A percentile compares a stretch with the other conserved stretches of the same genome.
Conservation (phyloP, 2,797 vertebrate genomes). For the Erethizon dorsatum region DNA sequence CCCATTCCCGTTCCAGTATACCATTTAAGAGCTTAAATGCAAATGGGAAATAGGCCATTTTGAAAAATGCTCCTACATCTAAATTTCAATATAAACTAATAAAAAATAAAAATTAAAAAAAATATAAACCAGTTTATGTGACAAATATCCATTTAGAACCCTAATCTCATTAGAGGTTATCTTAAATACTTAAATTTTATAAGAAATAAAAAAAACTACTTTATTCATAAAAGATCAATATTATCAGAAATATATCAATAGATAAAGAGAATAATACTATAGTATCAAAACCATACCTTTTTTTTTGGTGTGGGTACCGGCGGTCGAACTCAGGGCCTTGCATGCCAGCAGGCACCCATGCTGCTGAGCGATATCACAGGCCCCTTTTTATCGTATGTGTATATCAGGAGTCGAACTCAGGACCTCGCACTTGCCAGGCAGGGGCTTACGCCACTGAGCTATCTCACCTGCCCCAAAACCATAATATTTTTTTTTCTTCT, state of each 20-base stretch:
- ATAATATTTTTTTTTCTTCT: neutral
- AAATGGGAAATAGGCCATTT: neutral
- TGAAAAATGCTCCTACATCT: neutral
- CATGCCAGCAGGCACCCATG: too few relatives aligned
- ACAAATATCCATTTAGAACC: neutral
- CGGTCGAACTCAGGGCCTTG: too few relatives aligned
- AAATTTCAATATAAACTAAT: neutral
- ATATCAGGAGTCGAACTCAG: too few relatives aligned
- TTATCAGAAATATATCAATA: neutral
- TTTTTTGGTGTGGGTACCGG: neutral
- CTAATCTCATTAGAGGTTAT: neutral
- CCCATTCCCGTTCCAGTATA: neutral
- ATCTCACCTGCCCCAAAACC: neutral
- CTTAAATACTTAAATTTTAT: neutral
- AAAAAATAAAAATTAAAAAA: neutral
- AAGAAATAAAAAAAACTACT: neutral
- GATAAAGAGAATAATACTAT: neutral
- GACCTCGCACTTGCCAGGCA: too few relatives aligned
- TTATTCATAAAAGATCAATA: neutral
- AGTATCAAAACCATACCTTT: neutral
- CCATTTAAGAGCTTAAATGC: neutral
- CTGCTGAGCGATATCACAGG: too few relatives aligned
- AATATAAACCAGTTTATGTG: neutral
- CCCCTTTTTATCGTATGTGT: too few relatives aligned
- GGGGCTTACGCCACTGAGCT: too few relatives aligned